phyloP scores from a whole-genome alignment of 2,113 vertebrate genomes.

The Epinephelus moara region DNA sequence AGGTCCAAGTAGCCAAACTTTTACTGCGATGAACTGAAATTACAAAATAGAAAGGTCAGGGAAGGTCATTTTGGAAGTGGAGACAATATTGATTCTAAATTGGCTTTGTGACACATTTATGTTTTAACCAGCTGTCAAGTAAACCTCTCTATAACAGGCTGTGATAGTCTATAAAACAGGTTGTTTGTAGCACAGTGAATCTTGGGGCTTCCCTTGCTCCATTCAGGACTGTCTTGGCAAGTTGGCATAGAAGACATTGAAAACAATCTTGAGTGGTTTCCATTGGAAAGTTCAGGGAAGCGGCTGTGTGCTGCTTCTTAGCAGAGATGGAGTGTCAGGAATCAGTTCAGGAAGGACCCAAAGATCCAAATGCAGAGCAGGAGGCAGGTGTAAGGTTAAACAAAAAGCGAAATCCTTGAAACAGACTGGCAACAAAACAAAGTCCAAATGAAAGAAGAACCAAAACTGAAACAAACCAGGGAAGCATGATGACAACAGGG shows the following conservation, averaged over 20 bases:
- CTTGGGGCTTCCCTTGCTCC: not conserved
- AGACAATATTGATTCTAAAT: slow-evolving; percentile 1
- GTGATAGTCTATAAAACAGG: not conserved
- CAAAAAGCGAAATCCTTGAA: too few species aligned
- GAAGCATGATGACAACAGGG: too few species aligned
- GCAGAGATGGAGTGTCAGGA: not conserved
- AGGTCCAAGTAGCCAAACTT: not conserved
- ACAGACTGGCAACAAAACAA: too few species aligned
- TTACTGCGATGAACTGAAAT: not conserved
- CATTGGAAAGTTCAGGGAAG: not conserved
- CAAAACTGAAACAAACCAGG: too few species aligned
- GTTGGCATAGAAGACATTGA: too few species aligned
- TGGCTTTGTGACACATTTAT: not conserved
- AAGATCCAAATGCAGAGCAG: too few species aligned
- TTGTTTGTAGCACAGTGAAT: not conserved
- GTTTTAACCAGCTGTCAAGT: slow-evolving; percentile 10
- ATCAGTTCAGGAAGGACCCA: too few species aligned
- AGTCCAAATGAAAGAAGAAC: too few species aligned
- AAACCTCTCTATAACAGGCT: not conserved
- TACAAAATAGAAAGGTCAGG: not conserved
- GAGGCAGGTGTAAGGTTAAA: too few species aligned
- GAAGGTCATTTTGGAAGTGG: not conserved
- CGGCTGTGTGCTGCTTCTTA: not conserved
- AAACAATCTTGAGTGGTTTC: not conserved
- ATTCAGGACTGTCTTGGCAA: not conserved